phyloP scores from a whole-genome alignment of 2,113 vertebrate species.

The Neopipo cinnamomea region DNA sequence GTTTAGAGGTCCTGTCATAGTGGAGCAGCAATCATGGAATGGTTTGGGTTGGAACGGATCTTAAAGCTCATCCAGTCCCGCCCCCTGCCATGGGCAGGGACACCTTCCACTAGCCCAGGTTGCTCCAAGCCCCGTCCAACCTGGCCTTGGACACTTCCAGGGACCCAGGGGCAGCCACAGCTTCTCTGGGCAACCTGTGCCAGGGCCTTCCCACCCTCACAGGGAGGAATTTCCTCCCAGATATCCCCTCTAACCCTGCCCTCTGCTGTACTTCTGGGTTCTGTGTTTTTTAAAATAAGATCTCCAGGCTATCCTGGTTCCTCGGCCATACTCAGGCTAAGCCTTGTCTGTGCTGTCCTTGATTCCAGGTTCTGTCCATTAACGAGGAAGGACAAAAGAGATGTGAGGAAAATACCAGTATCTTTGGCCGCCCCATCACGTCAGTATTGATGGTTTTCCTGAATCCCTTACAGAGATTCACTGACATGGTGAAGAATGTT shows the following conservation, averaged over 20 bases:
- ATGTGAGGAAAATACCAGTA: slow-evolving; percentile 81
- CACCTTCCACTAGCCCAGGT: rapidly evolving
- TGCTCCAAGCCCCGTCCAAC: rapidly evolving
- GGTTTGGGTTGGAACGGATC: background rate
- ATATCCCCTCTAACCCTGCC: rapidly evolving
- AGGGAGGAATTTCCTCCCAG: background rate
- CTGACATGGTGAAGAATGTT: background rate
- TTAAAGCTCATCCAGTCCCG: rapidly evolving
- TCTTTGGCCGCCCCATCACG: slow-evolving; percentile 82
- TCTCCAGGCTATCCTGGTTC: background rate
- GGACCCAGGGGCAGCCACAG: background rate
- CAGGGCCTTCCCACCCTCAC: rapidly evolving
- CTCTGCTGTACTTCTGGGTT: background rate
- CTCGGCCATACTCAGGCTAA: background rate
- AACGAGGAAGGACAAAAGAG: slow-evolving; percentile 84
- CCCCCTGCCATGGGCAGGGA: background rate
- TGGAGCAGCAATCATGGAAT: background rate
- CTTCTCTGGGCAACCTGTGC: background rate
- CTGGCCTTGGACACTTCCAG: background rate
- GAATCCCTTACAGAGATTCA: background rate
- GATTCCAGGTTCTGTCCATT: slow-evolving; percentile 80
- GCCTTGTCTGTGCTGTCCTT: background rate
- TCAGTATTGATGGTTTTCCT: slow-evolving; percentile 28
- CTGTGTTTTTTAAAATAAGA: background rate
- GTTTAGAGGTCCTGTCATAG: background rate